Base-by-base conservation (phyloP, 2,797 vertebrate genomes). In the Gallirallus australis region DNA sequence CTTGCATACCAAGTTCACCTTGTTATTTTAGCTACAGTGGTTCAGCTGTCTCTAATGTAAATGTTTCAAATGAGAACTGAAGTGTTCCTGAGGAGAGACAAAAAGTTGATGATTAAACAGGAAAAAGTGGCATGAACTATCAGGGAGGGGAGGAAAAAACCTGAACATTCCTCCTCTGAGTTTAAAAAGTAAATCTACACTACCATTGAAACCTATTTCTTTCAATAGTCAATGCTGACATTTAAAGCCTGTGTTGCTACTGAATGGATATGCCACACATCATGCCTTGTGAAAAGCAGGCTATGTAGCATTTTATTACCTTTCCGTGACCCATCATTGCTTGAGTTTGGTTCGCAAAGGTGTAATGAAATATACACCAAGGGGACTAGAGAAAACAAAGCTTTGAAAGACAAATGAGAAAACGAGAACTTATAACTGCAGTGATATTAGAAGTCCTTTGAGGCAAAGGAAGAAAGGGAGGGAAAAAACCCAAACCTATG, bases 111-210 rank as follows among this genome's bases (percentile, higher is more conserved):
- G 5, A 72, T 39, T 66, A 15, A 56, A 40, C 45, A 77, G 42
- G 15, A 73, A 84, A 52, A 4, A 31, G 28, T 59, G 35, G 8
- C 8, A 30, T 37, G 37, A 94, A 56, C n/a, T n/a, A 23, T 1
- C 12, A 54, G 7, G 7, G 17, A 80, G 64, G 31, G 10, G 10
- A 68, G 10, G 3, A 4, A 42, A 78, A 87, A 65, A 39, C 4
- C 0, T 0, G 0, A 52, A 4, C 5, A 54, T 27, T 12, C n/a
- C 2, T 64, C 4, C 10, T 63, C 5, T 61, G 7, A 33, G 33
- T 59, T 68, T 10, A 45, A 68, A 40, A 80, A 75, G 48, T 33
- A 27, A 50, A 11, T 42, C 14, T 47, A 33, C 6, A 37, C 1
- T 15, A 50, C 12, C 7, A 30, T 4, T 69, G 50, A 83, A 84